phyloP scores from a whole-genome alignment of 1,140 invertebrate genomes.

The Cyclina sinensis region DNA sequence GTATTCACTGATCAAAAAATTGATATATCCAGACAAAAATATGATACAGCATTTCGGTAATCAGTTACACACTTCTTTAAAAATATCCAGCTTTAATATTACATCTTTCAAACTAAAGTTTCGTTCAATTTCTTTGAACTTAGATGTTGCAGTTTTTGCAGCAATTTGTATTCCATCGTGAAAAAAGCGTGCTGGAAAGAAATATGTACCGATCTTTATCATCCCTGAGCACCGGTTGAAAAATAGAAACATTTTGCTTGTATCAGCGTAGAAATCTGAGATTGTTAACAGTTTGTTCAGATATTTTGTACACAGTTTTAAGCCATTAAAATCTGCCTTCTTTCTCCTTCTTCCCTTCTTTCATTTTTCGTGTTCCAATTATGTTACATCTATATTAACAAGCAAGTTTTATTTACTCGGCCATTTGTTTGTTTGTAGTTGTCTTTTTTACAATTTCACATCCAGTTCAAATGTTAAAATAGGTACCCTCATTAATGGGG shows the following conservation, averaged over 20 bases:
- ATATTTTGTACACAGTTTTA: too few relatives aligned
- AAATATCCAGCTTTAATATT: not conserved
- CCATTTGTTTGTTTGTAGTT: too few relatives aligned
- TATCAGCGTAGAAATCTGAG: not conserved
- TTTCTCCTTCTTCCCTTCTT: too few relatives aligned
- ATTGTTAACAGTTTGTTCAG: not conserved
- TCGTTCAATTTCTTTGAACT: not conserved
- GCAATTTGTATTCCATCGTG: not conserved
- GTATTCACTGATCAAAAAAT: conserved; percentile 29
- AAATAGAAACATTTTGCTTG: not conserved
- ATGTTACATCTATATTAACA: too few relatives aligned
- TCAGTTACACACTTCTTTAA: conserved; percentile 6
- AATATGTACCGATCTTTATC: conserved; percentile 1
- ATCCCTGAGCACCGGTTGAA: not conserved
- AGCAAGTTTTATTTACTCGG: too few relatives aligned
- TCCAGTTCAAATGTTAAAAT: too few relatives aligned
- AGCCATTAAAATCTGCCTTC: too few relatives aligned
- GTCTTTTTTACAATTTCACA: too few relatives aligned
- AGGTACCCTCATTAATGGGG: too few relatives aligned
- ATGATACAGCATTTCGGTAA: not conserved
- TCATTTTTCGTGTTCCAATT: too few relatives aligned
- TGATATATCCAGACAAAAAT: conserved; percentile 2
- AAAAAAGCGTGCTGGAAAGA: not conserved
- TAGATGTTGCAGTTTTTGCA: not conserved
- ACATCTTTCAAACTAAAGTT: not conserved